A percentile compares a stretch with the other conserved stretches of the same genome.
phyloP scores from a whole-genome alignment of 35 echinoderm and acorn worm genomes.

The Strongylocentrotus purpuratus region DNA sequence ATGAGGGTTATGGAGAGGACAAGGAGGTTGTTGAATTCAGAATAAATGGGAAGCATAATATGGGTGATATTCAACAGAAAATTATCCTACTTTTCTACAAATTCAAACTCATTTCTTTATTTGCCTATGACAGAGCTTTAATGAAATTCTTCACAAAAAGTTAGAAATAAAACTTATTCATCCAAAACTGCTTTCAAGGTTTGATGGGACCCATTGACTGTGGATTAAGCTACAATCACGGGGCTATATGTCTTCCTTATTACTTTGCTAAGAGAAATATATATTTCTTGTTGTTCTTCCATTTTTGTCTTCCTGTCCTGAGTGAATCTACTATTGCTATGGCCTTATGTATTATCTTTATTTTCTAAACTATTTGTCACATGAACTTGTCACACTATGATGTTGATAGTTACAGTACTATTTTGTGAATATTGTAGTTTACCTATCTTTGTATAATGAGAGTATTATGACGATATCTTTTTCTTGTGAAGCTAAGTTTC shows the following conservation, averaged over 20 bases:
- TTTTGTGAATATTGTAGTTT: background rate
- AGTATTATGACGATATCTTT: background rate
- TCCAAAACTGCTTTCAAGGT: background rate
- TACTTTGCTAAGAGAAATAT: background rate
- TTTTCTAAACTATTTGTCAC: background rate
- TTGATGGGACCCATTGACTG: background rate
- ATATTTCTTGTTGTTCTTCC: background rate
- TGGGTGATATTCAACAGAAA: background rate
- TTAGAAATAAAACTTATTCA: background rate
- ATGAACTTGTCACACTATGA: background rate
- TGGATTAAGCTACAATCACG: background rate
- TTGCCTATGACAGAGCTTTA: background rate
- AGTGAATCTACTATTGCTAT: background rate
- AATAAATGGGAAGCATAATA: background rate
- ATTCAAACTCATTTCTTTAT: background rate
- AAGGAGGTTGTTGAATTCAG: background rate
- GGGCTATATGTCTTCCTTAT: background rate
- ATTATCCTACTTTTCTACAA: background rate
- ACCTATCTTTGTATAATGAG: background rate
- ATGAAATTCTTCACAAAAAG: background rate
- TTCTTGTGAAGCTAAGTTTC: too few relatives aligned
- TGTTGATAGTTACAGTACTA: constrained; percentile 12
- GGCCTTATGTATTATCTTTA: constrained; percentile 15
- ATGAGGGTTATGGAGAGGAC: background rate
- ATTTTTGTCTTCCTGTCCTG: background rate